Base-by-base conservation (phyloP, 1,140 invertebrate species). In the Holcopasites calliopsidis region DNA sequence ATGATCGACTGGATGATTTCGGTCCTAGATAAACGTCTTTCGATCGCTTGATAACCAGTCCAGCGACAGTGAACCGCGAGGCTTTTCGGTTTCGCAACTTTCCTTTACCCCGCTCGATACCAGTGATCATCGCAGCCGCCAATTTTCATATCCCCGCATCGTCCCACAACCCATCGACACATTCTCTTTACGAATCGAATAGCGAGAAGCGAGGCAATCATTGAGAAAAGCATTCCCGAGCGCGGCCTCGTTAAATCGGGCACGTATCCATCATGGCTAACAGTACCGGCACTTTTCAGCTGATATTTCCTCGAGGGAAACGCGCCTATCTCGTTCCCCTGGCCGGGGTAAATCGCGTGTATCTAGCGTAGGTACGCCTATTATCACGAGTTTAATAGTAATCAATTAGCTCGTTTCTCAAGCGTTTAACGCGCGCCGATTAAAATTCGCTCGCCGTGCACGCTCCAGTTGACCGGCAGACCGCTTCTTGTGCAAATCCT, bases 401-500 rank as follows among this genome's bases (percentile, higher is more conserved):
- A 72, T 72, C 26, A 52, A 64, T 72, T 72, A 64, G 49, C 58
- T 52, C 8, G 42, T 40, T 61, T 60, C 35, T 35, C 44, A 64
- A 52, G 18, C 47, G 33, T 72, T 40, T 23, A 33, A 50, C 33
- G 11, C 6, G 58, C 26, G n/a, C n/a, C 23, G 10, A 72, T 72
- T 72, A 52, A 58, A 72, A 64, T 23, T 23, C 13, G 26, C 47
- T n/a, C 35, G 54, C 8, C 21, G 5, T 38, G 31, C 31, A 38
- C 68, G 40, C 54, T 71, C 58, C 44, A 28, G 18, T 71, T 40
- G 33, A 5, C 57, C 16, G 23, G 5, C n/a, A 4, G 18, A 21
- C n/a, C 35, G 16, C 35, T 31, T n/a, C n/a, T n/a, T n/a, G n/a
- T n/a, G n/a, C n/a, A n/a, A n/a, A 23, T 1, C 11, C 31, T 6